Base-by-base conservation (phyloP, 2,113 vertebrate genomes). In the Tylochromis polylepis region DNA sequence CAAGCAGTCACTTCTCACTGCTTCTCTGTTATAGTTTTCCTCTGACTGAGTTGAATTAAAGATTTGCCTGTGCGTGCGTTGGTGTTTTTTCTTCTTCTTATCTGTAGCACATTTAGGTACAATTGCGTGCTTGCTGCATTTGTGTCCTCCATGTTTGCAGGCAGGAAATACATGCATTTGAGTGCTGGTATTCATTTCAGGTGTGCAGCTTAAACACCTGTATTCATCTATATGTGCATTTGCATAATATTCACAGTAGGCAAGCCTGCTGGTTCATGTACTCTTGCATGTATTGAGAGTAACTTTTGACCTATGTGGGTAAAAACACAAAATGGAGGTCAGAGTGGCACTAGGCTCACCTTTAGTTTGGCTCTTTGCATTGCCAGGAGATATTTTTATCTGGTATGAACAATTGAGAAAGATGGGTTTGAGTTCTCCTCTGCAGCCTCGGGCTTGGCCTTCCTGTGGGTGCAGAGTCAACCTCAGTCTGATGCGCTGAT, bases 341-440 rank as follows among this genome's bases (percentile, higher is more conserved):
- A 91, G 67, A 93, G 91, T 90, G 92, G 84, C 84, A 85, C 57
- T 3, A 27, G 4, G 59, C 24, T 56, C 84, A 87, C 72, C 82
- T 88, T 79, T 84, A 91, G 81, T 88, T 88, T 18, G 24, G 72
- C 56, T 82, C 57, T 81, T 81, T 79, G 41, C 67, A 58, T 87
- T 91, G 84, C 91, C 83, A 88, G 5, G 88, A 86, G 41, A 85
- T 94, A 94, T 96, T 95, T 94, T 86, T 93, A 94, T 92, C 89
- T 79, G 29, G 59, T 86, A 53, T 87, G 91, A 95, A 92, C 93
- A 91, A 92, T 93, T 85, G 90, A 87, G 85, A 91, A 82, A 90
- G 90, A 91, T 79, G 93, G 92, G 85, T 89, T 93, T 82, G 79
- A 94, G 91, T 93, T 92, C 91, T 93, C 87, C 9, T 16, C 87